Evolutionary conservation across 2,888 invertebrate species (phyloP).

Genomic region (Sialis lutaria): DNA sequence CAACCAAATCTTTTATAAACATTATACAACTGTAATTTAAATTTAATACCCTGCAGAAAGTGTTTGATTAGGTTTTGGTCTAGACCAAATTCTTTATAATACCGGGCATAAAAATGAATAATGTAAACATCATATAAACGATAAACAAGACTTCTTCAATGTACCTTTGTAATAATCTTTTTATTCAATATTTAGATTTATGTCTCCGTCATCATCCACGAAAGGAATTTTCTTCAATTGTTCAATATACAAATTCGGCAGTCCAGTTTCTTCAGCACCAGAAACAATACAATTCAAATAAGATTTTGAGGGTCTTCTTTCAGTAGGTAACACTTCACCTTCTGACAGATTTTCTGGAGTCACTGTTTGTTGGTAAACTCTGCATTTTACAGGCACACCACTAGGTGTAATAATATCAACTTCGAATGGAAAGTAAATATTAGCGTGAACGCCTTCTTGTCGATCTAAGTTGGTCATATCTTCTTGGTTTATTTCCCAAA

Average conservation of each 20-base stretch:
- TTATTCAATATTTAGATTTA: constrained; percentile 19
- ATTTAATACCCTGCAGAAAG: no score
- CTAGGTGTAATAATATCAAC: constrained; percentile 39
- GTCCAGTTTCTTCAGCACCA: constrained; percentile 55
- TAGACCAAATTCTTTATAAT: no score
- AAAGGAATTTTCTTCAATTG: constrained; percentile 48
- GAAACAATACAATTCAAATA: constrained; percentile 53
- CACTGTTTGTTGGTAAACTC: constrained; percentile 52
- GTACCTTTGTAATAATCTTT: constrained; percentile 1
- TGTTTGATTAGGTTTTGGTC: no score
- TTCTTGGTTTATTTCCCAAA: constrained; percentile 51
- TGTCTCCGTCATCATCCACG: constrained; percentile 46
- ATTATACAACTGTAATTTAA: no score
- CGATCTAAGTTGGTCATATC: constrained; percentile 50
- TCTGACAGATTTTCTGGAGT: constrained; percentile 28
- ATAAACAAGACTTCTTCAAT: no score
- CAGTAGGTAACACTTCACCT: constrained; percentile 31
- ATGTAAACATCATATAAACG: no score
- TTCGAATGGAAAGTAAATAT: constrained; percentile 46
- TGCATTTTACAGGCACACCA: constrained; percentile 34
- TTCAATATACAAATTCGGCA: constrained; percentile 57
- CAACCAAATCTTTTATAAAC: no score
- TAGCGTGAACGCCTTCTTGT: constrained; percentile 57
- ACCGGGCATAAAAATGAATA: no score
- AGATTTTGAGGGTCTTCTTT: constrained; percentile 57